Evolutionary conservation across 2,113 vertebrate species (phyloP).

Genomic region (Orthonyx spaldingii): DNA sequence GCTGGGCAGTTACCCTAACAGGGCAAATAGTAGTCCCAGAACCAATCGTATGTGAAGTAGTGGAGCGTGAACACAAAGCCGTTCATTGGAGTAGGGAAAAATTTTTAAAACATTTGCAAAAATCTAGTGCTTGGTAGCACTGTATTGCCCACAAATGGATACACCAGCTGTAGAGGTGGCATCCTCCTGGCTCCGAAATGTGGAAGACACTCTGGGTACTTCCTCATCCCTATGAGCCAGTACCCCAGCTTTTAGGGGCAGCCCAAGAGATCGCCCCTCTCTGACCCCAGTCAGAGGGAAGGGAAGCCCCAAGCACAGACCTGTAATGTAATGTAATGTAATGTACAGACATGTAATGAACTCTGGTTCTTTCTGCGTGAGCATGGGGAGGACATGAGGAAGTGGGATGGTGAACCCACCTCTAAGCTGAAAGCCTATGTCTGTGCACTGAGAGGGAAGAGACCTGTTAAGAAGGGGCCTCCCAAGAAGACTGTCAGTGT

Average conservation of each 20-base stretch:
- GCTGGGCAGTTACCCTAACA: not conserved
- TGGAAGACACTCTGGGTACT: too few species aligned
- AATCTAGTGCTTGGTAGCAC: too few species aligned
- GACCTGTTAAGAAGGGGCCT: not conserved
- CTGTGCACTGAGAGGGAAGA: not conserved
- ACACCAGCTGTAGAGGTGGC: too few species aligned
- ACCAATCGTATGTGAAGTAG: not conserved
- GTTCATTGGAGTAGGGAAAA: not conserved
- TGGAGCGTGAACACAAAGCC: not conserved
- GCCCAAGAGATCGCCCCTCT: too few species aligned
- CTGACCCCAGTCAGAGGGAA: too few species aligned
- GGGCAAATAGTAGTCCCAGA: not conserved
- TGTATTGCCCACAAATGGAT: too few species aligned
- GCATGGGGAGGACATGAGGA: not conserved
- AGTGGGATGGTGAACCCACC: not conserved
- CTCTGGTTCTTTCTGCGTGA: not conserved
- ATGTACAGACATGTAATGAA: fast-evolving
- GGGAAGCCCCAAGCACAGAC: not conserved
- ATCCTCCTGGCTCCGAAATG: too few species aligned
- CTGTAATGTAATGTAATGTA: too few species aligned
- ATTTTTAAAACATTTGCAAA: not conserved
- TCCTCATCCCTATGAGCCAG: too few species aligned
- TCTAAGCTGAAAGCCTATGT: not conserved
- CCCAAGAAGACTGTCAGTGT: not conserved
- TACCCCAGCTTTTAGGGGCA: too few species aligned